Percentiles rank a stretch among this genome's conserved stretches.
Conservation (phyloP, 2,888 invertebrate species). For the Drosophila hamatofila region DNA sequence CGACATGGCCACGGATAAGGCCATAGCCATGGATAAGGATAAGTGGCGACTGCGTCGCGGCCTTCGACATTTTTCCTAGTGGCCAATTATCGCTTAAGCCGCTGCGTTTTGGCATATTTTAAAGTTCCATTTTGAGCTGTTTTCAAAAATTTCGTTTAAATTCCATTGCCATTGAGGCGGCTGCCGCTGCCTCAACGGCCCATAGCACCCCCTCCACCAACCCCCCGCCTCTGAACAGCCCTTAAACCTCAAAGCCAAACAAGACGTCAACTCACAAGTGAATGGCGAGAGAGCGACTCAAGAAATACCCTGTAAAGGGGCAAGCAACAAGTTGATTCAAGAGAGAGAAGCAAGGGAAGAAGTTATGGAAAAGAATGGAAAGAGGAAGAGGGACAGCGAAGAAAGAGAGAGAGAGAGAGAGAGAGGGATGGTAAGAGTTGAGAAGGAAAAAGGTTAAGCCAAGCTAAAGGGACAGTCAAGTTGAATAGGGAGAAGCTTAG, state of each 20-base stretch:
- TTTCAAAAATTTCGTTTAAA: slow-evolving; percentile 75
- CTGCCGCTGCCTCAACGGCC: slow-evolving; percentile 18
- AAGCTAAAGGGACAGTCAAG: too few species aligned
- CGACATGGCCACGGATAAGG: background rate
- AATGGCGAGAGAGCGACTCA: background rate
- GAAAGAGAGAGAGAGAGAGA: background rate
- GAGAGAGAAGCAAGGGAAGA: background rate
- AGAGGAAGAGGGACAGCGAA: too few species aligned
- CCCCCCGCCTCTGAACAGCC: slow-evolving; percentile 27
- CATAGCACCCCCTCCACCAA: slow-evolving; percentile 7
- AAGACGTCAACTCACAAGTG: slow-evolving; percentile 42
- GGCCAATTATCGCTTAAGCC: slow-evolving; percentile 79
- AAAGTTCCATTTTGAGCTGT: slow-evolving; percentile 56
- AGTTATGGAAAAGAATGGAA: background rate
- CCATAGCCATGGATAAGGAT: background rate
- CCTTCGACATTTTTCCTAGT: slow-evolving; percentile 65
- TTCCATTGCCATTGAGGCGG: slow-evolving; percentile 70
- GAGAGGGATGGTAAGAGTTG: background rate
- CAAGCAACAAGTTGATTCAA: background rate
- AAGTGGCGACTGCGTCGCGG: slow-evolving; percentile 3
- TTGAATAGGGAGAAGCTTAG: too few species aligned
- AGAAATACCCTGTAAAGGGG: slow-evolving; percentile 36
- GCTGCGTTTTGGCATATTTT: slow-evolving; percentile 55
- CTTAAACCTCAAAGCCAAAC: slow-evolving; percentile 56
- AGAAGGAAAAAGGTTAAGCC: background rate